Evolutionary conservation across 2,113 vertebrate genomes (phyloP), one percentile per base, ranked within the genome.

Genomic region (Cervus canadensis): DNA sequence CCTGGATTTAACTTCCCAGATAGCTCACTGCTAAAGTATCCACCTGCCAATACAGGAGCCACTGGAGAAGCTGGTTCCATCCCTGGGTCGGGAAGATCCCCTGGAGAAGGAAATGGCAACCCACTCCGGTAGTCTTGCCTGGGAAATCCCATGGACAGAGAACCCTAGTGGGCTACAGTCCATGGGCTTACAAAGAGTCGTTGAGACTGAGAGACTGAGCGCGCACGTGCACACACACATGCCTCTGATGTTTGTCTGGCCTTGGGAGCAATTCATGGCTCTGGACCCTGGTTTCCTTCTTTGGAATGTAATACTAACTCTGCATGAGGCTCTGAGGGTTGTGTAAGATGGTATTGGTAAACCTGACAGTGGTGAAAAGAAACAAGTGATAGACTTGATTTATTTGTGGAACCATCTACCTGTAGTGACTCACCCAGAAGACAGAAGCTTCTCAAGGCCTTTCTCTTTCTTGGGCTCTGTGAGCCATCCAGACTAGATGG

Each of bases 151-250:
- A 36, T 11, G 19, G 67, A 36, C 17, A 71, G 19, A 57, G 56
- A 25, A 57, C 7, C 56, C 56, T 25, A 25, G 56, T 57, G 21
- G 56, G 21, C 56, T 57, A 3, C 67, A 40, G n/a, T 40, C n/a
- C n/a, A 71, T 19, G 16, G 33, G 33, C 33, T 71, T 36, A 71
- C 33, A 71, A 30, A 40, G 21, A 74, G 36, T 74, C 2, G 5
- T 43, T 74, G 19, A 40, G 36, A 6, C 36, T 74, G 36, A 74
- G 67, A 1, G 0, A 40, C 21, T 74, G 67, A 40, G 67, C 9
- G 0, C 0, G 3, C 7, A 1, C 60, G 6, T 5, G 2, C 11
- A 28, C 30, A n/a, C 14, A 21, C 6, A 40, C 11, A 40, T 0
- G 5, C 43, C 11, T 56, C 7, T 83, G 60, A 54, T 10, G 7